Percentiles rank a stretch among this genome's conserved stretches.
phyloP scores from a whole-genome alignment of 2,113 vertebrate genomes.

The Rousettus leschenaultii region DNA sequence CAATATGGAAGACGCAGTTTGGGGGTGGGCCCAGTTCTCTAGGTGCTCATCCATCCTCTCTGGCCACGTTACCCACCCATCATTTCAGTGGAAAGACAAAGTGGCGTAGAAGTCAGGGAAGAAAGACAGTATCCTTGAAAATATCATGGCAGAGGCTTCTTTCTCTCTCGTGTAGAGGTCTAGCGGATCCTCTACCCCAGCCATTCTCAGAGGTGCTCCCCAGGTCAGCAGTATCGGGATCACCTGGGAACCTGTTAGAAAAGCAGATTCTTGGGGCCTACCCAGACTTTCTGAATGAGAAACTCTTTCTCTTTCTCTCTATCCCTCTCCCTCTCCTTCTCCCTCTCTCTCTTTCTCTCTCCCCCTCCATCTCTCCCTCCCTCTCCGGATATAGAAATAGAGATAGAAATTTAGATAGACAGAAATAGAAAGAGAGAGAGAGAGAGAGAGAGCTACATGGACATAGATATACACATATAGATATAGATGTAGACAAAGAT shows the following conservation, averaged over 20 bases:
- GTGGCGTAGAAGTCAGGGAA: not conserved
- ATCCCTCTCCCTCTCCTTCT: not conserved
- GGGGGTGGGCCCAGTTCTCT: not conserved
- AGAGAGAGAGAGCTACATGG: too few species aligned
- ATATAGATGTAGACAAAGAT: too few species aligned
- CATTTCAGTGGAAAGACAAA: not conserved
- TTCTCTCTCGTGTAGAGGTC: not conserved
- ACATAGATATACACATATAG: too few species aligned
- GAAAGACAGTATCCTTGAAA: not conserved
- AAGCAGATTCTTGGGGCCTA: not conserved
- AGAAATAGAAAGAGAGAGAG: too few species aligned
- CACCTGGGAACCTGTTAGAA: not conserved
- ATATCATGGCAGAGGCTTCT: not conserved
- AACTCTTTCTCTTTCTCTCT: not conserved
- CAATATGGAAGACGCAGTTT: not conserved
- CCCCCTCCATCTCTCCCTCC: too few species aligned
- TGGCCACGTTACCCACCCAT: not conserved
- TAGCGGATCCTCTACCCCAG: not conserved
- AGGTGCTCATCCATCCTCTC: not conserved
- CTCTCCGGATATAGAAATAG: too few species aligned
- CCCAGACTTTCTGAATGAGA: not conserved
- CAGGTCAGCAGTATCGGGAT: not conserved
- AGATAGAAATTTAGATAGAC: too few species aligned
- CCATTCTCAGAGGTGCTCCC: not conserved
- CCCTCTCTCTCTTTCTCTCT: too few species aligned